Percentiles rank a stretch among this genome's conserved stretches.
phyloP scores from a whole-genome alignment of 2,888 invertebrate species.

The Cerastis rubricosa region DNA sequence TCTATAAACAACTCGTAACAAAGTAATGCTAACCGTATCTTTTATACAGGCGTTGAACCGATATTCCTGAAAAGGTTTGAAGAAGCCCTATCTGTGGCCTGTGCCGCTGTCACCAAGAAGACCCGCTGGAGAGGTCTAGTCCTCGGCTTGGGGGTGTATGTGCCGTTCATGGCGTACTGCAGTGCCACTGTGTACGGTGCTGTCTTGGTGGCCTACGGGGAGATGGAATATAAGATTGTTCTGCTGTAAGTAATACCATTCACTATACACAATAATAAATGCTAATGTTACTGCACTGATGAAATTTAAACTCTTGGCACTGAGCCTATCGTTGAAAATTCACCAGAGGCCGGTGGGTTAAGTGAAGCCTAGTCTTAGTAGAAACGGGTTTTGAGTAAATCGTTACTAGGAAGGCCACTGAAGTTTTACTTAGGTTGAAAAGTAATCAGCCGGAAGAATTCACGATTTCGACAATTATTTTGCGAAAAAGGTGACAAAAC shows the following conservation, averaged over 20 bases:
- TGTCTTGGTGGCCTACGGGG: conserved; percentile 91
- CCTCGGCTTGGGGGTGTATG: conserved; percentile 92
- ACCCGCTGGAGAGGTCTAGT: conserved; percentile 93
- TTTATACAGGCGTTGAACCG: conserved; percentile 87
- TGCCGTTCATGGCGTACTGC: conserved; percentile 93
- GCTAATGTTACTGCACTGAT: not conserved
- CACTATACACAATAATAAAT: not conserved
- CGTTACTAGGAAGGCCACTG: not conserved
- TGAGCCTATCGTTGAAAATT: not conserved
- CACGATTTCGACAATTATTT: not conserved
- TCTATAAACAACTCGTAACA: not conserved
- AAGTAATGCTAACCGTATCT: not conserved
- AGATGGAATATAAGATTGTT: conserved; percentile 91
- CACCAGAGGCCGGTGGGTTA: not conserved
- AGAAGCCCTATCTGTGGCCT: conserved; percentile 86
- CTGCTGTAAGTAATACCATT: conserved; percentile 90
- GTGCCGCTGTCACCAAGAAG: conserved; percentile 89
- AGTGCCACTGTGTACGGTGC: conserved; percentile 94
- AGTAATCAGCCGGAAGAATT: not conserved
- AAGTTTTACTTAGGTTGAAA: not conserved
- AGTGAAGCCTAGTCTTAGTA: not conserved
- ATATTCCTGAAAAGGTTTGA: conserved; percentile 90
- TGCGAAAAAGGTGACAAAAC: not conserved
- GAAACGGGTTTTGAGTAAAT: not conserved
- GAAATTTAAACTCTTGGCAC: not conserved